These are phyloP conservation scores for Callorhinus ursinus DNA, from an alignment of 2,113 vertebrate genomes.

Conservation along the genomic window DNA sequence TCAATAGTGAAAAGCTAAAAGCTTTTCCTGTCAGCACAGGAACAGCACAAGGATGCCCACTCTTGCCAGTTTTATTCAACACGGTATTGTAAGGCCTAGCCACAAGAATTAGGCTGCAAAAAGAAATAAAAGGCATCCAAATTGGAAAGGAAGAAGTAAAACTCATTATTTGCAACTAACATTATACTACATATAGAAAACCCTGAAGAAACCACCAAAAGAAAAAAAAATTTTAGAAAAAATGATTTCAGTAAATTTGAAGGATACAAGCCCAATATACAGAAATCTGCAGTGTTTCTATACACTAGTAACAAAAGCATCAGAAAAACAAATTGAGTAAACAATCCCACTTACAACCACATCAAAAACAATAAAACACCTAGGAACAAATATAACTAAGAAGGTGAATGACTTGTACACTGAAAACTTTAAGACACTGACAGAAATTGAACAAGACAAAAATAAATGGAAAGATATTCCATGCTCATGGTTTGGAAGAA, in stretches of 20 bases:
- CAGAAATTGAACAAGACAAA: neutral
- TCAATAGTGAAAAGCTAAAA: neutral
- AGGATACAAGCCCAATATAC: neutral
- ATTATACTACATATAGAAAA: neutral
- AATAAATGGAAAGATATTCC: neutral
- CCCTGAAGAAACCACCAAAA: neutral
- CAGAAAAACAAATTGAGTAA: neutral
- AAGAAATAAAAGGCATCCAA: neutral
- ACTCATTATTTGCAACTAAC: neutral
- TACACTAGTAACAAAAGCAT: neutral
- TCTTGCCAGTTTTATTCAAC: neutral
- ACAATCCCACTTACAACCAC: neutral
- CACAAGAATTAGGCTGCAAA: neutral
- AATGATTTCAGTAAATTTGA: neutral
- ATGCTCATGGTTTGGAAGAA: neutral
- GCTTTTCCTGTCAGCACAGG: neutral
- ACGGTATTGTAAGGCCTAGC: neutral
- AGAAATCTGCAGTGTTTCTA: neutral
- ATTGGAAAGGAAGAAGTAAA: neutral
- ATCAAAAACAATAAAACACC: neutral
- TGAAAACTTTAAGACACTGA: neutral
- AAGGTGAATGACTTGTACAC: neutral
- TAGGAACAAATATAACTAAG: neutral
- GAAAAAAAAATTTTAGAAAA: neutral
- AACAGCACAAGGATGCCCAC: neutral